A percentile compares a stretch with the other conserved stretches of the same genome.
Conservation (phyloP, 2,888 invertebrate genomes). For the Hipparchia sbordonii region DNA sequence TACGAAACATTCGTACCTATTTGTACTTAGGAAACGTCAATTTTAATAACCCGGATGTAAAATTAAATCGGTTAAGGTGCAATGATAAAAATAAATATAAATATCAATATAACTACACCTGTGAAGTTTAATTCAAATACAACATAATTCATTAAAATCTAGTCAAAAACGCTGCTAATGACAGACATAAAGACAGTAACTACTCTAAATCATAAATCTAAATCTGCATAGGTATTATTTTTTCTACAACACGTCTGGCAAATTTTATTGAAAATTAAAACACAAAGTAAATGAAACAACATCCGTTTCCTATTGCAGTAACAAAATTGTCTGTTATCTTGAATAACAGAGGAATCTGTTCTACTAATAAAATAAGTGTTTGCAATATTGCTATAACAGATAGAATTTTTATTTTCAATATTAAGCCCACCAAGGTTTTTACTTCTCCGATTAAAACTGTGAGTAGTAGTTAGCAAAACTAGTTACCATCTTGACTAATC, state of each 20-base stretch:
- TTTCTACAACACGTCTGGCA: conserved; percentile 22
- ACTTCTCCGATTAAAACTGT: neutral
- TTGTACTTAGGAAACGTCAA: too few relatives aligned
- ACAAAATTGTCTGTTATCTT: conserved; percentile 56
- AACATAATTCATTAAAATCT: neutral
- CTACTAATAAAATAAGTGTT: conserved; percentile 18
- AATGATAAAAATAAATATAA: too few relatives aligned
- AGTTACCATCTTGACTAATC: too few relatives aligned
- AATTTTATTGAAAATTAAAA: conserved; percentile 33
- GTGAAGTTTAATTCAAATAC: too few relatives aligned
- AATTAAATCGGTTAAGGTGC: too few relatives aligned
- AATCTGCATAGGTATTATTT: conserved; percentile 14
- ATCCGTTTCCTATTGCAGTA: conserved; percentile 71
- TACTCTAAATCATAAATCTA: conserved; percentile 3
- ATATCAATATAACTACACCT: too few relatives aligned
- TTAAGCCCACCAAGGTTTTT: neutral
- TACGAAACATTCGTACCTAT: too few relatives aligned
- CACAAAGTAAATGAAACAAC: conserved; percentile 62
- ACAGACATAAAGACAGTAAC: neutral
- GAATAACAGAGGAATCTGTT: conserved; percentile 47
- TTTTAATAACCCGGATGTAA: too few relatives aligned
- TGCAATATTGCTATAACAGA: conserved; percentile 7
- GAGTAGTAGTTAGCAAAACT: too few relatives aligned
- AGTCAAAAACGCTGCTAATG: neutral
- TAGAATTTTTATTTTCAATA: neutral